Percentiles rank a stretch among this genome's conserved stretches.
Evolutionary conservation across 2,888 invertebrate genomes (phyloP).

Genomic region (Euzophera pinguis): DNA sequence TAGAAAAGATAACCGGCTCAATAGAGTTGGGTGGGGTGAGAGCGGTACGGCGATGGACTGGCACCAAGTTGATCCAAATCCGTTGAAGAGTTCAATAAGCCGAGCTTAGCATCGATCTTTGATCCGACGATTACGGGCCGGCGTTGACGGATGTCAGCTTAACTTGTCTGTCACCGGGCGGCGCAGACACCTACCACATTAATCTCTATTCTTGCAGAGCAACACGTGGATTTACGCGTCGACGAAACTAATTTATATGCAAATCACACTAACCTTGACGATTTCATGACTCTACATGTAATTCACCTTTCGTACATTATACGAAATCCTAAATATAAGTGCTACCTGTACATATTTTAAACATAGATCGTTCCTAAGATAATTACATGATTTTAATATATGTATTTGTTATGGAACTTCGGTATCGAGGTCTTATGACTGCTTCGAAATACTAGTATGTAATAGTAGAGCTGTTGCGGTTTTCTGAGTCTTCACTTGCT

Average conservation of each 20-base stretch:
- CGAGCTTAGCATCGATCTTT: slow-evolving; percentile 74
- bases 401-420: too few relatives aligned
- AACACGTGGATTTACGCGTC: slow-evolving; percentile 76
- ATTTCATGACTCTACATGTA: slow-evolving; percentile 60
- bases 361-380: too few relatives aligned
- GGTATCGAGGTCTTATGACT: too few relatives aligned
- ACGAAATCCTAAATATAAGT: slow-evolving; percentile 45
- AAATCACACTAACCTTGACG: slow-evolving; percentile 73
- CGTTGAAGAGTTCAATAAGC: slow-evolving; percentile 73
- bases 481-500: too few relatives aligned
- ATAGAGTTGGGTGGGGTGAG: slow-evolving; percentile 34
- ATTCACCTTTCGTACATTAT: slow-evolving; percentile 52
- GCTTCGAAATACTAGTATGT: too few relatives aligned
- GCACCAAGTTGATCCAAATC: slow-evolving; percentile 54
- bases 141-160: slow-evolving; percentile 79
- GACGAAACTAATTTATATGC: slow-evolving; percentile 78
- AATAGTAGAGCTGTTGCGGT: too few relatives aligned
- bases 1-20: slow-evolving; percentile 54
- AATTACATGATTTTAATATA: too few relatives aligned
- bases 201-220: slow-evolving; percentile 73
- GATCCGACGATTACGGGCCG: slow-evolving; percentile 69
- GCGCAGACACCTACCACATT: slow-evolving; percentile 69
- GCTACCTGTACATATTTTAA: background rate
- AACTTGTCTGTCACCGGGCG: slow-evolving; percentile 71
- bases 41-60: slow-evolving; percentile 43